phyloP scores from a whole-genome alignment of 2,888 invertebrate species.

The Chelonus formosanus region DNA sequence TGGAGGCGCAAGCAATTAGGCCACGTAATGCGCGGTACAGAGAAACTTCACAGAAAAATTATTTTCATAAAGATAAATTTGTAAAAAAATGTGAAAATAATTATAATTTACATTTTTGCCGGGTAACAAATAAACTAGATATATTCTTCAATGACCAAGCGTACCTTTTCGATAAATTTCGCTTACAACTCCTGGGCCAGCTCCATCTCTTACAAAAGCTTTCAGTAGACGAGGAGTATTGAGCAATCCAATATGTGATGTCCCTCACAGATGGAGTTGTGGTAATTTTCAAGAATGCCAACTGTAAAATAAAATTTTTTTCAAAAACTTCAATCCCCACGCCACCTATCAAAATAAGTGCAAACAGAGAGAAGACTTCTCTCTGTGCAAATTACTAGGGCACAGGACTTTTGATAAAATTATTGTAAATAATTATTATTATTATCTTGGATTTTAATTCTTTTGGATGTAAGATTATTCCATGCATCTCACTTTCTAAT shows the following conservation, averaged over 20 bases:
- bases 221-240: slow-evolving; percentile 52
- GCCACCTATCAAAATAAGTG: too few relatives aligned
- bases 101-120: slow-evolving; percentile 24
- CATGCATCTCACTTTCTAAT: too few relatives aligned
- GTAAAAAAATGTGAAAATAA: not conserved
- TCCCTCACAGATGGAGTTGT: slow-evolving; percentile 57
- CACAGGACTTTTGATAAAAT: too few relatives aligned
- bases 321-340: too few relatives aligned
- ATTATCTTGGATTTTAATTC: too few relatives aligned
- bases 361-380: too few relatives aligned
- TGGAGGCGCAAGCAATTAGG: slow-evolving; percentile 24
- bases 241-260: slow-evolving; percentile 50
- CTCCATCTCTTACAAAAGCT: slow-evolving; percentile 58
- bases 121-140: slow-evolving; percentile 27
- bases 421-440: too few relatives aligned
- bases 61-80: not conserved
- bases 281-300: slow-evolving; percentile 23
- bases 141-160: slow-evolving; percentile 32
- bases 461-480: too few relatives aligned
- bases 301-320: not conserved
- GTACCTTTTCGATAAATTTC: slow-evolving; percentile 44
- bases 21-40: slow-evolving; percentile 22
- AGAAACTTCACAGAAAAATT: not conserved
- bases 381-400: too few relatives aligned
- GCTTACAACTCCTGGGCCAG: slow-evolving; percentile 50